These are phyloP conservation scores for Anomalospiza imberbis DNA, from an alignment of 2,797 vertebrate species.

Conservation along the genomic window DNA sequence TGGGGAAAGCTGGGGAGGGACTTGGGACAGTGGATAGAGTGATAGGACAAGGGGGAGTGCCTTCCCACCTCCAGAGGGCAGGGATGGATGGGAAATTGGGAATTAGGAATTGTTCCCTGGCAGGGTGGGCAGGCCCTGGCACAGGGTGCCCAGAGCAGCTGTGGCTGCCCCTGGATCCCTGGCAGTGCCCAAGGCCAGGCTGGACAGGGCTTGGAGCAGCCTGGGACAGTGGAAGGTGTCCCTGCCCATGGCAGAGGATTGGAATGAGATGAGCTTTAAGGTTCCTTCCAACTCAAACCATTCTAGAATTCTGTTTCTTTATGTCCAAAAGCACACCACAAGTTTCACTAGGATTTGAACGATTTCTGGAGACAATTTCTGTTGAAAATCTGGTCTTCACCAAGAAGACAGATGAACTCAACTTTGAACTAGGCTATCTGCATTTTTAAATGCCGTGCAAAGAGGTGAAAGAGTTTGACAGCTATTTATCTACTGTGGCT, in stretches of 20 bases:
- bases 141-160: neutral
- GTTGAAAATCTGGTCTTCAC: neutral
- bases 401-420: accelerated
- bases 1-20: neutral
- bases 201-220: accelerated
- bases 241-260: neutral
- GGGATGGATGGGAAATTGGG: accelerated
- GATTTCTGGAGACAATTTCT: neutral
- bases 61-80: neutral
- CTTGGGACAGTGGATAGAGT: neutral
- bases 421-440: neutral
- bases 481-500: neutral
- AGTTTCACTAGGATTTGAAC: neutral
- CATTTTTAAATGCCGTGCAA: neutral
- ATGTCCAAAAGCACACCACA: neutral
- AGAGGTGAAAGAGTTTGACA: neutral
- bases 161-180: neutral
- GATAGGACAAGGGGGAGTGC: neutral
- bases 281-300: neutral
- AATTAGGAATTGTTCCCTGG: neutral
- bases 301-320: neutral
- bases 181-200: accelerated
- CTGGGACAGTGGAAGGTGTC: accelerated
- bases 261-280: neutral
- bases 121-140: accelerated